Evolutionary conservation across 1,140 invertebrate genomes (phyloP).

Genomic region (Diabrotica undecimpunctata): DNA sequence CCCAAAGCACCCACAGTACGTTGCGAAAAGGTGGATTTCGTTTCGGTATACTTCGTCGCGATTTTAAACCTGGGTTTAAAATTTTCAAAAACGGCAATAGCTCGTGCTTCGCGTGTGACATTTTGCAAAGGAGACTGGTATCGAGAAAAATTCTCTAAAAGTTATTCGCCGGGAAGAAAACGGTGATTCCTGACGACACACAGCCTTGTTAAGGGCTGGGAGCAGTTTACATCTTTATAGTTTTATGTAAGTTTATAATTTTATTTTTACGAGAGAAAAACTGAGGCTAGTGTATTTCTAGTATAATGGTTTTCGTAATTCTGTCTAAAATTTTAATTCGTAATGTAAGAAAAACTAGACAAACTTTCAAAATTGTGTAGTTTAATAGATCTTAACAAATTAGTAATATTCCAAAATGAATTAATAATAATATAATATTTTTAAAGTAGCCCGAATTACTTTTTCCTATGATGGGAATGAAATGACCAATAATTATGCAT

Average conservation of each 20-base stretch:
- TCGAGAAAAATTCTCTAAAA: slow-evolving; percentile 20
- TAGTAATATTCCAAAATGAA: no score
- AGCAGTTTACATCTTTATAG: slow-evolving; percentile 8
- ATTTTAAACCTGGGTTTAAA: slow-evolving; percentile 5
- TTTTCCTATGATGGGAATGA: no score
- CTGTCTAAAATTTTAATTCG: no score
- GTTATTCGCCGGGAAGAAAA: slow-evolving; percentile 22
- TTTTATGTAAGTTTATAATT: slow-evolving; percentile 12
- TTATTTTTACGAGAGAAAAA: slow-evolving; percentile 4
- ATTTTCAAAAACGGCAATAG: slow-evolving; percentile 5
- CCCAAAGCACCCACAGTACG: slow-evolving; percentile 14
- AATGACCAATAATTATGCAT: no score
- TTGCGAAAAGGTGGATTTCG: slow-evolving; percentile 17
- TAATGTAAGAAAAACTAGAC: no score
- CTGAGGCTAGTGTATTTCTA: no score
- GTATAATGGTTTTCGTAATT: no score
- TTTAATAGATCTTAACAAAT: no score
- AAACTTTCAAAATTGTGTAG: no score
- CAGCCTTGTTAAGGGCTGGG: slow-evolving; percentile 9
- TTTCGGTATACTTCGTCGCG: slow-evolving; percentile 6
- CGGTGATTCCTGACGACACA: slow-evolving; percentile 11
- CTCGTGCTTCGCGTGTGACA: slow-evolving; percentile 6
- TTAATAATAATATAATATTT: no score
- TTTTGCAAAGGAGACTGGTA: background rate
- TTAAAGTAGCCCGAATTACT: no score